Evolutionary conservation across 2,113 vertebrate species (phyloP), one percentile per base, ranked within the genome.

Genomic region (Hyaena hyaena): DNA sequence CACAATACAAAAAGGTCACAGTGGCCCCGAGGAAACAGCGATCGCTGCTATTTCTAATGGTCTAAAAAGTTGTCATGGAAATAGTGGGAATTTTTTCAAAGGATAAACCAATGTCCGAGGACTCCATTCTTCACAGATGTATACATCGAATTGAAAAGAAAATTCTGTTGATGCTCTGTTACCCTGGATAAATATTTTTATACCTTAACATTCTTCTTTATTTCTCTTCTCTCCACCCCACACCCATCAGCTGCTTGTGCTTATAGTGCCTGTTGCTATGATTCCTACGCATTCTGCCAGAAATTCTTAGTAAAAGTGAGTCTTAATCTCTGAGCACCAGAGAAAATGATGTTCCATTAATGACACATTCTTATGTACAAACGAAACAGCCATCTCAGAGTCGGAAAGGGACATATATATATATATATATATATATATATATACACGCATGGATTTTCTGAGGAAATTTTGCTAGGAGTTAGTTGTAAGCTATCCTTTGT

Each of bases 151-250:
- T 63, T 94, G 90, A 96, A 96, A 98, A 96, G 83, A 93, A 93
- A 90, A 85, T 88, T 95, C 82, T 90, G 84, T 93, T 92, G 87
- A 96, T 87, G 39, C 35, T 97, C 71, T 0, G 4, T 96, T 88
- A 84, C 92, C 63, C 83, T 88, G 83, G 83, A 93, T 96, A 96
- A 97, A 94, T 93, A 84, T 83, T 92, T 95, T 93, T 93, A 87
- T 95, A 77, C 69, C 88, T 96, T 87, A 77, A 92, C 35, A 66
- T 50, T 88, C 86, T 90, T 93, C 35, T 43, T 95, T 89, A 35
- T 74, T 94, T 88, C 76, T 69, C 61, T 93, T 43, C 90, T 89
- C 21, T 74, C 69, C 31, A 87, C 35, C 71, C 87, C 58, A 81
- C 65, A 50, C 68, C 63, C 89, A 81, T 94, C 94, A 97, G 94